phyloP scores from a whole-genome alignment of 2,888 invertebrate species.

The Lithophane ornitopus region DNA sequence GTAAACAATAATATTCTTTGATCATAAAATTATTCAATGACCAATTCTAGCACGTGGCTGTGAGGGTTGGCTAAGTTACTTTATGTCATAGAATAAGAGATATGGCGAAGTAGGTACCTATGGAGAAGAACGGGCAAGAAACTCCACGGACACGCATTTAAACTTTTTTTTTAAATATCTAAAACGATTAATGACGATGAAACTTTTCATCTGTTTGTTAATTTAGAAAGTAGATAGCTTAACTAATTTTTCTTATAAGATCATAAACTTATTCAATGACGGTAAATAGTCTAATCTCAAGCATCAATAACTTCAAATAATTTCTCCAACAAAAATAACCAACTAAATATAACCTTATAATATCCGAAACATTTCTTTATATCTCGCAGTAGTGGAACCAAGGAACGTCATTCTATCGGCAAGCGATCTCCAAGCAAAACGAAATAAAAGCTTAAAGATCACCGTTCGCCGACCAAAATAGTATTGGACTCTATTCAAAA shows the following conservation, averaged over 20 bases:
- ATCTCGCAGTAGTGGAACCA: conserved; percentile 65
- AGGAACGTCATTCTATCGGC: conserved; percentile 76
- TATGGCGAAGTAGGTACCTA: too few species aligned
- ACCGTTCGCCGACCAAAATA: conserved; percentile 87
- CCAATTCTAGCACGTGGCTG: too few species aligned
- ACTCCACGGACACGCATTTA: too few species aligned
- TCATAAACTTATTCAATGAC: conserved; percentile 2
- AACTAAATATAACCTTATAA: conserved; percentile 55
- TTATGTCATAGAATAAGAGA: too few species aligned
- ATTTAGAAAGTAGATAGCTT: too few species aligned
- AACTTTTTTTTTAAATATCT: too few species aligned
- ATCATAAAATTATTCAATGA: too few species aligned
- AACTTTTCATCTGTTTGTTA: too few species aligned
- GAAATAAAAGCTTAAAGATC: conserved; percentile 85
- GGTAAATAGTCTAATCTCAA: conserved; percentile 13
- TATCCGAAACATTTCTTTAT: conserved; percentile 67
- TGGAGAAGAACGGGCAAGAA: too few species aligned
- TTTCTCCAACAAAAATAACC: conserved; percentile 29
- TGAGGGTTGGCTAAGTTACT: too few species aligned
- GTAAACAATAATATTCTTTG: neutral
- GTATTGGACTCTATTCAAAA: conserved; percentile 90
- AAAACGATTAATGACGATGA: too few species aligned
- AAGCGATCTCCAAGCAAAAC: conserved; percentile 80
- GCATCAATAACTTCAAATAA: conserved; percentile 33
- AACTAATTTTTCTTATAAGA: neutral